Evolutionary conservation across 2,113 vertebrate species (phyloP), one percentile per base, ranked within the genome.

Genomic region (Danio rerio): DNA sequence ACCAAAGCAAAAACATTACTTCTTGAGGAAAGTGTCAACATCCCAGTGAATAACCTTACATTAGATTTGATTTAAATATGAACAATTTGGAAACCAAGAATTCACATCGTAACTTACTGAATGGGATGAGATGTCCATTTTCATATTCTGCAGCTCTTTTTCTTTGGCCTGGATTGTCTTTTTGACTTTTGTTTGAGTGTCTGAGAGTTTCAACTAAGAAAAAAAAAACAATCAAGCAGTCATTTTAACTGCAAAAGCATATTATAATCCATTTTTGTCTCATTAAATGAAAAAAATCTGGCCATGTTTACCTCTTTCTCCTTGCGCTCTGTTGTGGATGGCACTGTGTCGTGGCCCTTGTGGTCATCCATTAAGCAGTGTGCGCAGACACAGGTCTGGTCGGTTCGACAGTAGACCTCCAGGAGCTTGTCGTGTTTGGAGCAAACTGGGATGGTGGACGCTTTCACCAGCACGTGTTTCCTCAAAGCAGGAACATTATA

Each of bases 341-440:
- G 66, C n/a, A 89, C 81, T 0, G 83, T 83, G 40, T 89, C 82
- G 3, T 88, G 88, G 16, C 84, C 83, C 20, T 82, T 82, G 80
- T 89, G 88, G 2, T 84, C 76, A 6, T 83, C 85, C 68, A 85
- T 49, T 8, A 86, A 43, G 50, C 88, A 89, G 52, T 78, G 78
- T 6, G 63, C 47, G 73, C 87, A 89, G 69, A 88, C 73, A 31
- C 85, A 87, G 5, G 2, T 42, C 73, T 88, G 82, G 21, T 89
- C 87, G 0, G 83, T 86, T 13, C 80, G 56, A 78, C 87, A 89
- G 83, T 73, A 89, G 7, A 81, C 81, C 73, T 89, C 88, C 47
- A 88, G 75, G 9, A 83, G 76, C 63, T 84, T 88, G 7, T 84
- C 76, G 9, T 89, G 88, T 62, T 69, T 77, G 16, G 61, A 21